These are phyloP conservation scores for Pteropus rufus DNA, from an alignment of 2,797 vertebrate genomes.

Conservation along the genomic window DNA sequence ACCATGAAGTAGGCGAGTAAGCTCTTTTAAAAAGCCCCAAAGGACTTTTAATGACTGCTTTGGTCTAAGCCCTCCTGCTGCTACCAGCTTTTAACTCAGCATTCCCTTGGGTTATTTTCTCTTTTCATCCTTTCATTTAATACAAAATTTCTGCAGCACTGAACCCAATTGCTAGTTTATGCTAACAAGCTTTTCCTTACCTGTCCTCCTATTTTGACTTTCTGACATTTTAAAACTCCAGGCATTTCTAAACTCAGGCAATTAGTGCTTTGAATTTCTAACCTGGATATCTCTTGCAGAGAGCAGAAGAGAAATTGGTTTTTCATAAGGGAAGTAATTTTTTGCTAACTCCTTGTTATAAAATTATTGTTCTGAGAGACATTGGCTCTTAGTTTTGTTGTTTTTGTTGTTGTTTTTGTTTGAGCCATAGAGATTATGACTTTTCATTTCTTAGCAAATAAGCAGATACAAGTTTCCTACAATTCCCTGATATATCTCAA, in stretches of 20 bases:
- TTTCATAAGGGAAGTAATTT: not conserved
- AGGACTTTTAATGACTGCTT: conserved; percentile 19
- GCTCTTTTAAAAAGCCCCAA: not conserved
- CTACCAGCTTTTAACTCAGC: not conserved
- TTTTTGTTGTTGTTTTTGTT: not conserved
- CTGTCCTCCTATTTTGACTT: conserved; percentile 23
- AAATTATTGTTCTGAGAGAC: conserved; percentile 15
- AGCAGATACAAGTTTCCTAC: not conserved
- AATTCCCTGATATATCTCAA: not conserved
- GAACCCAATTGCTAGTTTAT: not conserved
- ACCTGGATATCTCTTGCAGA: not conserved
- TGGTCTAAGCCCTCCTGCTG: not conserved
- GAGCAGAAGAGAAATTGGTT: not conserved
- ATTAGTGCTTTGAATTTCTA: conserved; percentile 25
- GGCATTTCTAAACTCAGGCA: conserved; percentile 20
- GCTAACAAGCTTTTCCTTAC: conserved; percentile 36
- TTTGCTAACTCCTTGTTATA: not conserved
- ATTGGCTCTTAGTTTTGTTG: not conserved
- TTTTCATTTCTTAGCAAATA: not conserved
- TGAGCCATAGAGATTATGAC: not conserved
- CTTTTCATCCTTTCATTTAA: not conserved
- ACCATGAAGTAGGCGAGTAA: not conserved
- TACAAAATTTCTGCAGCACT: not conserved
- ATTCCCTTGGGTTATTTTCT: conserved; percentile 7
- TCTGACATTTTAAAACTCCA: not conserved